Base-by-base conservation (phyloP, 2,888 invertebrate genomes). In the Cremastinae sp. region DNA sequence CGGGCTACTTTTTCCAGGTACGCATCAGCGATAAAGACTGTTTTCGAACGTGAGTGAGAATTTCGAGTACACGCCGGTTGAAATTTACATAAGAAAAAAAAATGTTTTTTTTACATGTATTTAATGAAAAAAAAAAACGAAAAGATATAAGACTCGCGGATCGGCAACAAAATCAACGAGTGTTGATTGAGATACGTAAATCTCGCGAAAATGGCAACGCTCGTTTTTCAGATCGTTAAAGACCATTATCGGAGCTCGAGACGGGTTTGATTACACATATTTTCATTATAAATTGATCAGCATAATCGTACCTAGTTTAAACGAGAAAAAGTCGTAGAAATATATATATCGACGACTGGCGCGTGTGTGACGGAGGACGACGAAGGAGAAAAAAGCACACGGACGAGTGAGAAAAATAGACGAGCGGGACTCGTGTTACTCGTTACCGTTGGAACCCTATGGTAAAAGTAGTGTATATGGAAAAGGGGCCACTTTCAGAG, bases 21-120 rank as follows among this genome's bases (percentile, higher is more conserved):
- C n/a, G 34, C 28, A 49, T 16, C 34, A 34, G 65, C 74, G 82
- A 85, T 85, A 84, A 82, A 80, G 82, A 81, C 81, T 80, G 79
- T 80, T 80, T 79, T 82, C 79, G 78, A 80, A 80, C 38, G 18
- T 38, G 28, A 45, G n/a, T 16, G 1, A 18, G 36, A 8, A 28
- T 53, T 53, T 9, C 38, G 65, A 34, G 65, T 47, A 47, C 54
- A 49, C n/a, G n/a, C 54, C 54, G 12, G 65, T 70, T 64, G 36
- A 51, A 70, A 65, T 54, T 54, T 47, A 28, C 5, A 28, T 28
- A 28, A 28, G 5, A 28, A 28, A 28, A 3, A 3, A 28, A 2
- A 28, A 28, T 28, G 2, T 28, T 5, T 28, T 28, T 28, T 28
- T 28, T 28, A 28, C 5, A 28, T 5, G 2, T 5, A 28, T 28